These are phyloP conservation scores for Drosophila tristis DNA, from an alignment of 1,140 invertebrate genomes.

Conservation along the genomic window DNA sequence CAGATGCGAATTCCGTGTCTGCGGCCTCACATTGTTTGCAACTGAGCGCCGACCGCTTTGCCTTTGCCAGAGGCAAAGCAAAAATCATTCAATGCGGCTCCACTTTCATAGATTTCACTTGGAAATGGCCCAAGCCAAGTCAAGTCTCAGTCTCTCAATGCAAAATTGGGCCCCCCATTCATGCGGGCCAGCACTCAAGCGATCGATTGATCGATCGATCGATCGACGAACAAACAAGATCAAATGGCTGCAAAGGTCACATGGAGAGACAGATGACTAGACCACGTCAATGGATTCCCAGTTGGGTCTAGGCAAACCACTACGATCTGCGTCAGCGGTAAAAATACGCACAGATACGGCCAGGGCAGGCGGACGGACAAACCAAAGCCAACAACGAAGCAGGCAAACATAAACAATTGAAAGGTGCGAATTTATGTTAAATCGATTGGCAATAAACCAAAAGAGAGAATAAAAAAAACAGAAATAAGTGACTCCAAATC, in stretches of 20 bases:
- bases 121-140: slow-evolving; percentile 69
- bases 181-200: slow-evolving; percentile 35
- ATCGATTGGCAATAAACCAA: slow-evolving; percentile 66
- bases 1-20: slow-evolving; percentile 15
- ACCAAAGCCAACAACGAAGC: too few relatives aligned
- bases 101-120: slow-evolving; percentile 82
- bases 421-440: slow-evolving; percentile 81
- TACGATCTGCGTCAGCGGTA: slow-evolving; percentile 48
- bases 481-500: slow-evolving; percentile 35
- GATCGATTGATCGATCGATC: slow-evolving; percentile 36
- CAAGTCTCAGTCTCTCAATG: slow-evolving; percentile 33
- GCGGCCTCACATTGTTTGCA: slow-evolving; percentile 37
- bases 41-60: slow-evolving; percentile 32
- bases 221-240: slow-evolving; percentile 63
- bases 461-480: background rate
- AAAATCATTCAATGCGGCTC: slow-evolving; percentile 12
- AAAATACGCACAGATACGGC: slow-evolving; percentile 48
- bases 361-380: slow-evolving; percentile 5
- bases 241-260: slow-evolving; percentile 67
- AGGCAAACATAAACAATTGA: slow-evolving; percentile 72
- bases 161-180: slow-evolving; percentile 49
- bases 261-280: slow-evolving; percentile 42
- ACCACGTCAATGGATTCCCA: slow-evolving; percentile 61
- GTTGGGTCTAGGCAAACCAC: slow-evolving; percentile 82
- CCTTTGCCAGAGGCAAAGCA: slow-evolving; percentile 40